Evolutionary conservation across 2,888 invertebrate genomes (phyloP).

Genomic region (Biston betularia): DNA sequence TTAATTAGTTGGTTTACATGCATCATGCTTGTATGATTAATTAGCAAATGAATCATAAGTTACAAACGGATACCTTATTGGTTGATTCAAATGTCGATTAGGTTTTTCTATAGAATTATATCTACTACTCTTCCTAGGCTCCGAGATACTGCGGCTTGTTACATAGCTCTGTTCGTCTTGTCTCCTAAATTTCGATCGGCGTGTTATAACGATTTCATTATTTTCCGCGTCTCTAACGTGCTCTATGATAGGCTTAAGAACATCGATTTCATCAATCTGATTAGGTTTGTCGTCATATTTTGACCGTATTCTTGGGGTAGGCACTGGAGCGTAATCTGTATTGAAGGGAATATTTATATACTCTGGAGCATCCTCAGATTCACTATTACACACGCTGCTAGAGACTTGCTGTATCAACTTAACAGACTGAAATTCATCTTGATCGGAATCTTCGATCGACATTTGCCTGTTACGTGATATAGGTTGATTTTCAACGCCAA

Average conservation of each 20-base stretch:
- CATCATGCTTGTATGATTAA: slow-evolving; percentile 11
- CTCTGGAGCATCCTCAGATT: slow-evolving; percentile 74
- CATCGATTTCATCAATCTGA: slow-evolving; percentile 53
- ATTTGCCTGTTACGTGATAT: slow-evolving; percentile 41
- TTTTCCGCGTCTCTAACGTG: slow-evolving; percentile 53
- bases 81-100: slow-evolving; percentile 43
- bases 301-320: slow-evolving; percentile 69
- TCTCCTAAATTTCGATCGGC: slow-evolving; percentile 61
- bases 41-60: slow-evolving; percentile 17
- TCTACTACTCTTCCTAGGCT: slow-evolving; percentile 66
- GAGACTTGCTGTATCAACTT: slow-evolving; percentile 74
- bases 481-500: slow-evolving; percentile 70
- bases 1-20: slow-evolving; percentile 9
- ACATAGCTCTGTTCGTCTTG: slow-evolving; percentile 53
- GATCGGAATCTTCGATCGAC: slow-evolving; percentile 51
- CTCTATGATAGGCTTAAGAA: slow-evolving; percentile 70
- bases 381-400: slow-evolving; percentile 76
- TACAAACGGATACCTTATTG: slow-evolving; percentile 46
- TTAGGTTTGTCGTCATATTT: slow-evolving; percentile 62
- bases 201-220: slow-evolving; percentile 45
- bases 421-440: slow-evolving; percentile 74
- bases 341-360: slow-evolving; percentile 74
- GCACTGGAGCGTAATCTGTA: slow-evolving; percentile 64
- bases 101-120: slow-evolving; percentile 48
- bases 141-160: slow-evolving; percentile 69